Evolutionary conservation across 2,797 vertebrate species (phyloP).

Genomic region (Astyanax mexicanus): DNA sequence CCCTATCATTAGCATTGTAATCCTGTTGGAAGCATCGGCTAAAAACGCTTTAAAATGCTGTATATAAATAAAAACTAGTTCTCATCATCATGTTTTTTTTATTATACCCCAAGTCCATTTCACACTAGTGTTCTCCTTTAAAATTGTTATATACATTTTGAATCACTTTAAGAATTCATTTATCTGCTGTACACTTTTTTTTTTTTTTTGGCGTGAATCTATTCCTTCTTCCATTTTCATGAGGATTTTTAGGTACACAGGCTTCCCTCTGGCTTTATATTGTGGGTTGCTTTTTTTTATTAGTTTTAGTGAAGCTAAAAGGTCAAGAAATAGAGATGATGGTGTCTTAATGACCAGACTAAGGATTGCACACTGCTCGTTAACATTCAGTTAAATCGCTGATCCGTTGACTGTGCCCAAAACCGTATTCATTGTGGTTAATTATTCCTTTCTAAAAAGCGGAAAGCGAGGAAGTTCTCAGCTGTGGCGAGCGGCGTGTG

Average conservation of each 20-base stretch:
- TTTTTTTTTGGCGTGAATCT: too few relatives aligned
- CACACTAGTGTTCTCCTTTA: too few relatives aligned
- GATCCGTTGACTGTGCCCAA: conserved; percentile 22
- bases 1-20: too few relatives aligned
- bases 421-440: conserved; percentile 43
- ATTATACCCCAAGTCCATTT: too few relatives aligned
- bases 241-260: not conserved
- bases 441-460: conserved; percentile 40
- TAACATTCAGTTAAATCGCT: conserved; percentile 25
- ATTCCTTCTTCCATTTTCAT: not conserved
- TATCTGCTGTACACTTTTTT: too few relatives aligned
- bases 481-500: not conserved
- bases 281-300: not conserved
- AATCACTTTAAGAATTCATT: too few relatives aligned
- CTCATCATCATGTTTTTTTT: too few relatives aligned
- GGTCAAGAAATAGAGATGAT: conserved; percentile 18
- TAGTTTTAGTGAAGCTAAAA: not conserved
- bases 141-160: too few relatives aligned
- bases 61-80: too few relatives aligned
- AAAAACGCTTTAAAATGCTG: too few relatives aligned
- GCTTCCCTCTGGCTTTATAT: not conserved
- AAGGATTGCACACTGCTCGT: conserved; percentile 24
- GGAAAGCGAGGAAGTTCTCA: conserved; percentile 28
- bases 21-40: too few relatives aligned
- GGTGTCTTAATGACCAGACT: conserved; percentile 39